Evolutionary conservation across 2,113 vertebrate species (phyloP).

Genomic region (Zingel zingel): DNA sequence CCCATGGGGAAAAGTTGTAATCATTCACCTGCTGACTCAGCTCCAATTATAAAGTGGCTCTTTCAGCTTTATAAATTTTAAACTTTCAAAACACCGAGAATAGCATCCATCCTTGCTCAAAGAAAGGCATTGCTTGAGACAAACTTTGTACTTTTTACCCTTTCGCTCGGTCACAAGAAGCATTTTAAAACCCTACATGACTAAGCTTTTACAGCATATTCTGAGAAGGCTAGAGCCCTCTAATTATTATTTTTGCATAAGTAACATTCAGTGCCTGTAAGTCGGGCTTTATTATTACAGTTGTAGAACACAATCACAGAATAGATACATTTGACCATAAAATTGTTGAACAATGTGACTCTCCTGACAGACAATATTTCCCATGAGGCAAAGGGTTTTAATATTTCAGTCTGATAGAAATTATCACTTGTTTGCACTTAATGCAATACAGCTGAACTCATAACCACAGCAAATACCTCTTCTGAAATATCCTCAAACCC

Average conservation of each 20-base stretch:
- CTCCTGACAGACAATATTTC: constrained; percentile 15
- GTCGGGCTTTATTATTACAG: neutral
- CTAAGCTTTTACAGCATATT: neutral
- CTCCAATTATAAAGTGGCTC: constrained; percentile 41
- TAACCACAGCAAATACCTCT: constrained; percentile 11
- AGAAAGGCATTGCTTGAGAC: neutral
- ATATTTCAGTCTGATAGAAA: constrained; percentile 10
- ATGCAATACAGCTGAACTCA: constrained; percentile 19
- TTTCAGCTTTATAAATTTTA: constrained; percentile 18
- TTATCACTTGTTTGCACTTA: constrained; percentile 16
- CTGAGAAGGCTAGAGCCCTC: neutral
- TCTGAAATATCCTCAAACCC: neutral
- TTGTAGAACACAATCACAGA: neutral
- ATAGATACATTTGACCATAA: constrained; percentile 5
- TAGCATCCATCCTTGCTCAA: neutral
- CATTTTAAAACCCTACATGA: neutral
- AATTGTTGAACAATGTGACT: neutral
- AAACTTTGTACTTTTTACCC: neutral
- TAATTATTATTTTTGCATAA: neutral
- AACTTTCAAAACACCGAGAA: neutral
- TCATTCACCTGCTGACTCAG: constrained; percentile 63
- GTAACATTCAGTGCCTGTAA: neutral
- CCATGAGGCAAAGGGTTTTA: constrained; percentile 22
- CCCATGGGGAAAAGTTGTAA: constrained; percentile 35
- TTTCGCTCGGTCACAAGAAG: neutral